These are phyloP conservation scores for Nestor notabilis DNA, from an alignment of 2,113 vertebrate species.

Conservation along the genomic window DNA sequence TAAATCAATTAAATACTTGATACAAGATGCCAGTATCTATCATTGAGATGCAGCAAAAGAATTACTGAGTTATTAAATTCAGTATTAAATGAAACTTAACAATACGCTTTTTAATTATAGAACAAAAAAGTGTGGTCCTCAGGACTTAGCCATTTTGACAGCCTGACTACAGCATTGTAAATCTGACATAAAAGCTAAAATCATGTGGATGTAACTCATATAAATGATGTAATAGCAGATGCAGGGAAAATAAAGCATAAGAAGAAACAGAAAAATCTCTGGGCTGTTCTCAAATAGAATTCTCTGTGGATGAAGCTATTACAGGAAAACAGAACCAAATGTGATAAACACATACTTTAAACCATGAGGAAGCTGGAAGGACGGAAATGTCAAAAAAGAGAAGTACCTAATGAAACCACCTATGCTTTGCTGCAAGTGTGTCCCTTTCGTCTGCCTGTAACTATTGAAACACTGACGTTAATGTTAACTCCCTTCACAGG, in stretches of 20 bases:
- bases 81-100: too few species aligned
- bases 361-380: background rate
- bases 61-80: too few species aligned
- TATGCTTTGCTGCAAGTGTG: background rate
- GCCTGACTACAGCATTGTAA: background rate
- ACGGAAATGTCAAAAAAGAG: background rate
- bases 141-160: background rate
- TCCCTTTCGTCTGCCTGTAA: background rate
- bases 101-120: too few species aligned
- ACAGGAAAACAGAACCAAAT: constrained; percentile 22
- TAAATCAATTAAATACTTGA: too few species aligned
- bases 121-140: too few species aligned
- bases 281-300: constrained; percentile 16
- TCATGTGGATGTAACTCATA: background rate
- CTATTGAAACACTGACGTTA: background rate
- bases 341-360: constrained; percentile 13
- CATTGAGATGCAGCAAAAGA: too few species aligned
- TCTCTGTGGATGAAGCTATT: background rate
- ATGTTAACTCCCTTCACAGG: background rate
- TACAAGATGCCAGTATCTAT: too few species aligned
- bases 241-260: constrained; percentile 18
- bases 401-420: background rate
- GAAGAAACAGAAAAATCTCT: constrained; percentile 38
- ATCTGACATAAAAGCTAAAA: constrained; percentile 4
- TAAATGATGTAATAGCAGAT: constrained; percentile 29